Evolutionary conservation across 1,140 invertebrate genomes (phyloP).

Genomic region (Brachionus rotundiformis): DNA sequence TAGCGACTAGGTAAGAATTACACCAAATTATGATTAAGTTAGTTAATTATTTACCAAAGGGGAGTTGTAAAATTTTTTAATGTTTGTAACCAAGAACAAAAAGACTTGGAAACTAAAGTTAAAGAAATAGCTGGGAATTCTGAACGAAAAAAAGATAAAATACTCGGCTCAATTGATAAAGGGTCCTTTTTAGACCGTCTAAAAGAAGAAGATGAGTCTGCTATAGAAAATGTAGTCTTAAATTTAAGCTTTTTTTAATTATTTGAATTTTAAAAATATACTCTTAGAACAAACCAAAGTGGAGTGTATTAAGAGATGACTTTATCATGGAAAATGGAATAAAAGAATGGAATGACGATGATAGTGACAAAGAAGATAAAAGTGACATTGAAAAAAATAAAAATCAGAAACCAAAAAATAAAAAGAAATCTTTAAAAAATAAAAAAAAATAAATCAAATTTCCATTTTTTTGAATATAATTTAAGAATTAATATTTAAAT

Average conservation of each 20-base stretch:
- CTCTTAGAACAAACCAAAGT: slow-evolving; percentile 15
- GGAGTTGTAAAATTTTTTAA: slow-evolving; percentile 50
- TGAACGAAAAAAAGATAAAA: slow-evolving; percentile 50
- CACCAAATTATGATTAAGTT: too few relatives aligned
- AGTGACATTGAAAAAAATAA: background rate
- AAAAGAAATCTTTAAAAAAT: slow-evolving; percentile 23
- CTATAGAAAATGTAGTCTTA: background rate
- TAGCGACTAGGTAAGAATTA: slow-evolving; percentile 21
- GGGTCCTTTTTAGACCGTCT: slow-evolving; percentile 42
- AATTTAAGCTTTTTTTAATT: background rate
- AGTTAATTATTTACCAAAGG: background rate
- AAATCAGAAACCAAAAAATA: slow-evolving; percentile 24
- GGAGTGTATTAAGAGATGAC: slow-evolving; percentile 38
- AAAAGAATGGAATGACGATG: slow-evolving; percentile 31
- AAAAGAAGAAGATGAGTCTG: slow-evolving; percentile 18
- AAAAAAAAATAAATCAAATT: slow-evolving; percentile 26
- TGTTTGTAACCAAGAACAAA: slow-evolving; percentile 49
- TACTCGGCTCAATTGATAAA: slow-evolving; percentile 43
- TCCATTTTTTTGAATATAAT: background rate
- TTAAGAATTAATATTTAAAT: too few relatives aligned
- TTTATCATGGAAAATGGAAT: slow-evolving; percentile 33
- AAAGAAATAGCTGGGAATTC: slow-evolving; percentile 23
- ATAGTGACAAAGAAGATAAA: background rate
- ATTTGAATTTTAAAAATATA: background rate
- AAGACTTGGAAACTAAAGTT: slow-evolving; percentile 25